Evolutionary conservation across 2,888 invertebrate species (phyloP), one percentile per base, ranked within the genome.

Genomic region (Troglohyphantes excavatus): DNA sequence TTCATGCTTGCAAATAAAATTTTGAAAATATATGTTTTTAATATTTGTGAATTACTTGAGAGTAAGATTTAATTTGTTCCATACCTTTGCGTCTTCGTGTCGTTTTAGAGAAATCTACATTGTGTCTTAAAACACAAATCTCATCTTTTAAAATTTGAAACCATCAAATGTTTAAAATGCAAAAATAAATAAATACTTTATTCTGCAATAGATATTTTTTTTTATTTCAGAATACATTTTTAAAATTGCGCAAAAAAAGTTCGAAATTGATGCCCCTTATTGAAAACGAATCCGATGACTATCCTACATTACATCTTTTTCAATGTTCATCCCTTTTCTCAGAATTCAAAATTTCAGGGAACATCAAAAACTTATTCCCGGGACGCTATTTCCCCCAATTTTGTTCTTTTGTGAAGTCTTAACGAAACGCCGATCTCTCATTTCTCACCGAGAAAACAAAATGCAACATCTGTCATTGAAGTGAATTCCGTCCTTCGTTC

Each of bases 401-500:
- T 72, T 29, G 59, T 82, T 27, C 21, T 61, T 65, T 73, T 68
- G 46, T 70, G 59, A 68, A 78, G 78, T 86, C 78, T 86, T 86
- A 78, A 75, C 76, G 76, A 85, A 85, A 85, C 65, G 85, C 53
- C 67, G 53, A 21, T 76, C 68, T 75, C 85, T 85, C 76, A 85
- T 85, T 75, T 70, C 70, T 70, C 76, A 27, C 46, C 21, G 13
- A 33, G 76, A 65, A 86, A 86, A 86, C 85, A 86, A 78, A 86
- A 86, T 86, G 76, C 68, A 86, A 86, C 85, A 86, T 86, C 85
- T 86, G 85, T 86, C 85, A 86, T 86, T 70, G 61, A 53, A 70
- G 68, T 70, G 78, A 78, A 86, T 86, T 78, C 72, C 85, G 39
- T 76, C 85, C 46, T 67, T 75, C 33, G 39, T 27, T 76, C 33